Conservation (phyloP, 2,113 vertebrate species). For the Clarias magur region DNA sequence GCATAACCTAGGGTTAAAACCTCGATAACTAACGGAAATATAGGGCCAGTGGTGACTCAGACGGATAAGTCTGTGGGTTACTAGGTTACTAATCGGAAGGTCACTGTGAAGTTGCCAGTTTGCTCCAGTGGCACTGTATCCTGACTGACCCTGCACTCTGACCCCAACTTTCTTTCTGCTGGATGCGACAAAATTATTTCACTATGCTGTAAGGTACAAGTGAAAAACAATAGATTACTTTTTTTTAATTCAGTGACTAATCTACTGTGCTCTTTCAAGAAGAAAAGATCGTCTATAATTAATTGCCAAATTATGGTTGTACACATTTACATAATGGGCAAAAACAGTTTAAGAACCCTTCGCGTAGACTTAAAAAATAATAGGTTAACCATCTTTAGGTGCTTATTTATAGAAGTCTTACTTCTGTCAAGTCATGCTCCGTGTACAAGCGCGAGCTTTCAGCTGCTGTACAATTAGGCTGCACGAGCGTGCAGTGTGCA, state of each 20-base stretch:
- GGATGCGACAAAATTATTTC: too few species aligned
- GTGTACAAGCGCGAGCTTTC: not conserved
- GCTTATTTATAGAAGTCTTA: not conserved
- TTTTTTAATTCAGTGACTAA: not conserved
- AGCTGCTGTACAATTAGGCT: not conserved
- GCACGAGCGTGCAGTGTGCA: not conserved
- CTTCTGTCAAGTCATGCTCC: not conserved
- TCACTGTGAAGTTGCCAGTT: too few species aligned
- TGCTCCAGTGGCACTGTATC: too few species aligned
- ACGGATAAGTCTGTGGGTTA: too few species aligned
- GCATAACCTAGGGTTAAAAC: not conserved
- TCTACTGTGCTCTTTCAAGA: not conserved
- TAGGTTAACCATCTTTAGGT: not conserved
- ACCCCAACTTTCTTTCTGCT: too few species aligned
- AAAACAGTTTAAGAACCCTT: too few species aligned
- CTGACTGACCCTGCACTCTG: too few species aligned
- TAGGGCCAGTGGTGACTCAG: too few species aligned
- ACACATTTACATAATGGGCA: not conserved
- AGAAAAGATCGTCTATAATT: not conserved
- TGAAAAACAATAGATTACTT: too few species aligned
- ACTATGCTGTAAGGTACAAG: too few species aligned
- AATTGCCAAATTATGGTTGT: not conserved
- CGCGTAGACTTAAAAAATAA: not conserved
- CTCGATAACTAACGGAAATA: not conserved
- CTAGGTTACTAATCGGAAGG: too few species aligned